Evolutionary conservation across 2,797 vertebrate genomes (phyloP).

Genomic region (Coracias cyanogaster): DNA sequence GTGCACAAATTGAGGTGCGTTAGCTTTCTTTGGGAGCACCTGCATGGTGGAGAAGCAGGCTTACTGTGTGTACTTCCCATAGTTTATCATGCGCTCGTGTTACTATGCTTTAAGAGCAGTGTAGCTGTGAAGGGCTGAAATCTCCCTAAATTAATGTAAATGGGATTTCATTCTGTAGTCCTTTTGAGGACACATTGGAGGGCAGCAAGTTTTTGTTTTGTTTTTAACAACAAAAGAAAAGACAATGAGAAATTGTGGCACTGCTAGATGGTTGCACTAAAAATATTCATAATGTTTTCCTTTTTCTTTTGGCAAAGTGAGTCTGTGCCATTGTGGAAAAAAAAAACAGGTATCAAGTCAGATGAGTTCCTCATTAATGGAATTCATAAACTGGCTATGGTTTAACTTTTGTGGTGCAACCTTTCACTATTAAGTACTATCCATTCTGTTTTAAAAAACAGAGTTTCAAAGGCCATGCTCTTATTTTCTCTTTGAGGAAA

Average conservation of each 20-base stretch:
- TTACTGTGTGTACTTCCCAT: not conserved
- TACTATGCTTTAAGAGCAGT: not conserved
- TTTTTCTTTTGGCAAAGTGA: not conserved
- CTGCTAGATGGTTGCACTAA: not conserved
- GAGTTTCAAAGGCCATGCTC: not conserved
- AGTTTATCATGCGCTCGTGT: not conserved
- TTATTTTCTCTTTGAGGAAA: not conserved
- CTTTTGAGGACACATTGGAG: not conserved
- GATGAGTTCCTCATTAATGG: not conserved
- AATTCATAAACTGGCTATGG: not conserved
- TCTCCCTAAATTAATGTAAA: not conserved
- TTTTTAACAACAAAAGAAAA: not conserved
- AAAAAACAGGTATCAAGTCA: not conserved
- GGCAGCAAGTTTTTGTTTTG: not conserved
- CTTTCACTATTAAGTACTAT: not conserved
- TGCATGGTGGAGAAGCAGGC: accelerated
- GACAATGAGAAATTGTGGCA: not conserved
- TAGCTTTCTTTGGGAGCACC: not conserved
- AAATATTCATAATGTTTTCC: not conserved
- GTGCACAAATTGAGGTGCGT: not conserved
- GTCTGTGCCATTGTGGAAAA: not conserved
- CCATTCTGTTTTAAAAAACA: not conserved
- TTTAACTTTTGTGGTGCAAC: not conserved
- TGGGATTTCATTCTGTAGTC: not conserved
- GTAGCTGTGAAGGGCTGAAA: not conserved